Base-by-base conservation (phyloP, 2,113 vertebrate genomes). In the Callionymus lyra region DNA sequence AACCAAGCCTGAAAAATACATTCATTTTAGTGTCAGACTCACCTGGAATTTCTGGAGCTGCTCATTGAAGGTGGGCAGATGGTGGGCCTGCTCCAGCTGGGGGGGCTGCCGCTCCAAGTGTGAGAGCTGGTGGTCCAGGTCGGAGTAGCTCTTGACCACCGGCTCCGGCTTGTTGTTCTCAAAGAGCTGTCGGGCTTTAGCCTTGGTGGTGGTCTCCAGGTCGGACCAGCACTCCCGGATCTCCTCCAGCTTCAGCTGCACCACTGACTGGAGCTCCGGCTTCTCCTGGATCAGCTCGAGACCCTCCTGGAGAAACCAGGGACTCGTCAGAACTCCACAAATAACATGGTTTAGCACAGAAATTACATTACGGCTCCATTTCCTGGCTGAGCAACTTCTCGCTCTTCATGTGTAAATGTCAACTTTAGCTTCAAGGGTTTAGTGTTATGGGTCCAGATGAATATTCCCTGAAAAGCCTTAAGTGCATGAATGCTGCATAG, bases 1-100 rank as follows among this genome's bases (percentile, higher is more conserved):
- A n/a, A n/a, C n/a, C n/a, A n/a, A n/a, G n/a, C n/a, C n/a, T n/a
- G n/a, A n/a, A n/a, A n/a, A 27, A 27, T 27, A 4, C 21, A 27
- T 27, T 4, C 4, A 27, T 4, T 27, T 27, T 27, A 8, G 21
- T 4, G 21, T 27, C 14, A 9, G 12, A 54, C 65, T 59, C 35
- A 82, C 92, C 89, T 95, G 89, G 55, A 92, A 90, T 57, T 89
- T 93, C 65, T 93, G 89, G 33, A 94, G 87, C 53, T 93, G 86
- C 47, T 92, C 89, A 65, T 90, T 92, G 76, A 93, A 90, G 1
- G 88, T 90, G 75, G 91, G 88, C 44, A 91, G 74, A 56, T 91
- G 87, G 56, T 90, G 89, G 9, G 85, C 85, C 9, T 85, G 86
- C 56, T 90, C 88, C 35, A 92, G 81, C 61, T 90, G 87, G 8